Conservation (phyloP, 2,797 vertebrate species). For the Threskiornis aethiopicus region DNA sequence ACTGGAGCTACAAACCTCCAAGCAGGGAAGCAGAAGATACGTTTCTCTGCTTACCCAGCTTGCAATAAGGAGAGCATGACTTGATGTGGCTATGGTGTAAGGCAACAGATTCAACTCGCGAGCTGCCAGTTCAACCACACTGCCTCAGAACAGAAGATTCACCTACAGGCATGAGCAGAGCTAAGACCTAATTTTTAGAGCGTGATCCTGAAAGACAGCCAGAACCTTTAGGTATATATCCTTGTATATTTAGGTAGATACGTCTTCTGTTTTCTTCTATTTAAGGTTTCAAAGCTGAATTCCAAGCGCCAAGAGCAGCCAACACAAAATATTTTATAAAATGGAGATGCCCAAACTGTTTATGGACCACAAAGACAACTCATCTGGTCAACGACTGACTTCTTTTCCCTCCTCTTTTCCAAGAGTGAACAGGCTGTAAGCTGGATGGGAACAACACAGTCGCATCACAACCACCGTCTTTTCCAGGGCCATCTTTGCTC, state of each 20-base stretch:
- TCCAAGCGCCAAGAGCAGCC: background rate
- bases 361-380: background rate
- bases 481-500: background rate
- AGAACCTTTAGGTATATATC: background rate
- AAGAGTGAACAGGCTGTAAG: background rate
- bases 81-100: background rate
- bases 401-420: background rate
- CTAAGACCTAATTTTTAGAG: background rate
- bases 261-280: background rate
- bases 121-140: background rate
- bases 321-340: background rate
- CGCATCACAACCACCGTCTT: fast-evolving
- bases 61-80: background rate
- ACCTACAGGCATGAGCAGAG: background rate
- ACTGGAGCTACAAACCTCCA: background rate
- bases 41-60: background rate
- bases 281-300: background rate
- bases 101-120: background rate
- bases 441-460: background rate
- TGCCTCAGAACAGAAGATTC: background rate
- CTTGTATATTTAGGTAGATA: background rate
- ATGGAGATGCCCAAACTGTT: background rate
- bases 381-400: background rate
- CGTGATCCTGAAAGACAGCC: background rate
- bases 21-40: background rate